These are phyloP conservation scores for Sitobion miscanthi DNA, from an alignment of 1,140 invertebrate species.

Conservation along the genomic window DNA sequence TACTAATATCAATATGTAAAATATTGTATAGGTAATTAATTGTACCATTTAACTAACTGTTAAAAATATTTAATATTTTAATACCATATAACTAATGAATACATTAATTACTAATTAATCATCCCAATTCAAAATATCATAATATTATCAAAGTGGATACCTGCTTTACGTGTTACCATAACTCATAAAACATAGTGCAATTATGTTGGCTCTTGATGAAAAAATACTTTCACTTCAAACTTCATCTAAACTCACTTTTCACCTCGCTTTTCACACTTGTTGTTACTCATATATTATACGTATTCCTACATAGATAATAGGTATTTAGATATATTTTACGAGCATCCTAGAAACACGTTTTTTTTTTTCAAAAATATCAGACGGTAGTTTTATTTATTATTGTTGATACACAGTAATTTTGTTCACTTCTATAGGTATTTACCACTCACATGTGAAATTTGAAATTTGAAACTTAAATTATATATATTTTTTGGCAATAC, in stretches of 20 bases:
- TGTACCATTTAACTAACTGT: not conserved
- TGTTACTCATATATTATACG: not conserved
- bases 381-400: not conserved
- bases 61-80: not conserved
- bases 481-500: not conserved
- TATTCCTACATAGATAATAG: not conserved
- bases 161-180: not conserved
- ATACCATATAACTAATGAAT: not conserved
- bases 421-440: not conserved
- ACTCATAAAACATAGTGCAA: not conserved
- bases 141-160: not conserved
- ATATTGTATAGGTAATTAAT: too few relatives aligned
- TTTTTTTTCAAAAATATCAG: not conserved
- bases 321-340: not conserved
- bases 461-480: not conserved
- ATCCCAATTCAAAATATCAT: not conserved
- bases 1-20: too few relatives aligned
- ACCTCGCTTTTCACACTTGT: constrained; percentile 28
- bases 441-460: not conserved
- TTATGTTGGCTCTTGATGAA: not conserved
- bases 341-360: not conserved
- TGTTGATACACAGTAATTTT: not conserved
- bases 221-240: not conserved
- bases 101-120: not conserved
- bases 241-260: not conserved